phyloP scores from a whole-genome alignment of 2,797 vertebrate genomes.

The Pristis pectinata region DNA sequence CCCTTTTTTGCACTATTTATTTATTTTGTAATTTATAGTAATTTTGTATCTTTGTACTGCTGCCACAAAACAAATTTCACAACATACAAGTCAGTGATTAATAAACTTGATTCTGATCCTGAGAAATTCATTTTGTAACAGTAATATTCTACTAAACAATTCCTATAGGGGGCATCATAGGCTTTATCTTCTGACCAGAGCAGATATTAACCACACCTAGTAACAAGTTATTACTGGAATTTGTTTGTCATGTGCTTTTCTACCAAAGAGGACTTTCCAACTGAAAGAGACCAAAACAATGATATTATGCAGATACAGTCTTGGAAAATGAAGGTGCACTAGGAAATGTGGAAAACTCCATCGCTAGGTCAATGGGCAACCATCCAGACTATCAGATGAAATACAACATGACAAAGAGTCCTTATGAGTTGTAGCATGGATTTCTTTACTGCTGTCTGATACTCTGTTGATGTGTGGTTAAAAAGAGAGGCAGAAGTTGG shows the following conservation, averaged over 20 bases:
- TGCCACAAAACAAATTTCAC: too few relatives aligned
- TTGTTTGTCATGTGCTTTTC: not conserved
- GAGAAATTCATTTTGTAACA: not conserved
- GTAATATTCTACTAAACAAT: not conserved
- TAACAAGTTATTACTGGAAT: not conserved
- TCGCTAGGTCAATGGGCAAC: not conserved
- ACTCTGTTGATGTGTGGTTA: not conserved
- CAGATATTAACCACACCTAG: not conserved
- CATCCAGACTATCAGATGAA: not conserved
- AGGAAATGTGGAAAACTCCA: slow-evolving; percentile 1
- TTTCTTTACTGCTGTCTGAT: not conserved
- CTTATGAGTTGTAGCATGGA: not conserved
- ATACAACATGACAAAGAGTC: not conserved
- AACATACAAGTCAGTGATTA: too few relatives aligned
- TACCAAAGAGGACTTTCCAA: not conserved
- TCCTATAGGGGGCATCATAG: not conserved
- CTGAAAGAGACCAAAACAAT: not conserved
- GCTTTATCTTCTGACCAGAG: not conserved
- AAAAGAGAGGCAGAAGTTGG: not conserved
- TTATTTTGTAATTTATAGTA: too few relatives aligned
- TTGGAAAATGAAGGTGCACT: not conserved
- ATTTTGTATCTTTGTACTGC: too few relatives aligned
- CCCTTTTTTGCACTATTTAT: not conserved
- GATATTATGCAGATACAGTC: not conserved
- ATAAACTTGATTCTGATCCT: too few relatives aligned